A percentile compares a stretch with the other conserved stretches of the same genome.
Evolutionary conservation across 2,113 vertebrate genomes (phyloP).

Genomic region (Clarias magur): DNA sequence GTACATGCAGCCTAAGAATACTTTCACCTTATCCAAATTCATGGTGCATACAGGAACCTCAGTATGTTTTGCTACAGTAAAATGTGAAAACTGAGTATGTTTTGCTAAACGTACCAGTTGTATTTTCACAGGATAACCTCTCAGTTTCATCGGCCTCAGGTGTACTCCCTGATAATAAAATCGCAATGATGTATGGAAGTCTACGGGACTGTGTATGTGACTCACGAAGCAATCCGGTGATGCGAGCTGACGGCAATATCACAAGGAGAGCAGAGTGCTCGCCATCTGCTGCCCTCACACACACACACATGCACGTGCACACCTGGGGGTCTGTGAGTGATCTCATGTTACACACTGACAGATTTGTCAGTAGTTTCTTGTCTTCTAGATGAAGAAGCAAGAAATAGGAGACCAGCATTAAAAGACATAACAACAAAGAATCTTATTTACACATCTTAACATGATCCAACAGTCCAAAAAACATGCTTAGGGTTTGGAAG

Average conservation of each 20-base stretch:
- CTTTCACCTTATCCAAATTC: not conserved
- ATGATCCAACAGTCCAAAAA: not conserved
- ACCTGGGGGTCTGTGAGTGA: conserved; percentile 30
- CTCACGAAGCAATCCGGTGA: conserved; percentile 45
- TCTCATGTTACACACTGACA: conserved; percentile 29
- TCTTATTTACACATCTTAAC: not conserved
- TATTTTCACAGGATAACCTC: not conserved
- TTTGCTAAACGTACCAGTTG: not conserved
- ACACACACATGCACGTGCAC: not conserved
- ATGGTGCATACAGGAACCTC: not conserved
- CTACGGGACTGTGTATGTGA: conserved; percentile 17
- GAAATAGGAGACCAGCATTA: conserved; percentile 16
- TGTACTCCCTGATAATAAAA: conserved; percentile 33
- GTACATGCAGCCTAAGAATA: not conserved
- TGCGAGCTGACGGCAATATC: conserved; percentile 27
- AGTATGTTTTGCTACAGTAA: too few species aligned
- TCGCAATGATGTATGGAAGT: conserved; percentile 17
- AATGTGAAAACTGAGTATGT: not conserved
- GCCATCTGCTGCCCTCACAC: conserved; percentile 32
- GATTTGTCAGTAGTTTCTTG: conserved; percentile 15
- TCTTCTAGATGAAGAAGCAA: conserved; percentile 15
- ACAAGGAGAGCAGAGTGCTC: conserved; percentile 33
- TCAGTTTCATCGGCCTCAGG: not conserved
- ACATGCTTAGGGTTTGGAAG: not conserved
- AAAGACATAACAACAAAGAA: conserved; percentile 20